Base-by-base conservation (phyloP, 1,140 invertebrate species). In the Orius insidiosus region DNA sequence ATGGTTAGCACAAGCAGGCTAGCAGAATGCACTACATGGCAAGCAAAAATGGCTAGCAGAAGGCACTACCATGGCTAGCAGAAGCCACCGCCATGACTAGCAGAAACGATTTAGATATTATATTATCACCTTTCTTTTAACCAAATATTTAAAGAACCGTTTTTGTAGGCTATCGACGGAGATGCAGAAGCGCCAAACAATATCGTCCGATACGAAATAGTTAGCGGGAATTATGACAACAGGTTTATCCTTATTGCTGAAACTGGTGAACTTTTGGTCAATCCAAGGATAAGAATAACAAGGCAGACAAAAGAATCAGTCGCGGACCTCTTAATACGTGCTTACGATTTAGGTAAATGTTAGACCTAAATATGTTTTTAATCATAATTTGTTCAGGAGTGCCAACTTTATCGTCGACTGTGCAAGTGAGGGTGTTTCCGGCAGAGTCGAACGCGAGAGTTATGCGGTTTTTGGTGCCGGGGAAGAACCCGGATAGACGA, bases 121-220 rank as follows among this genome's bases (percentile, higher is more conserved):
- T n/a, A n/a, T n/a, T n/a, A n/a, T n/a, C n/a, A n/a, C n/a, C n/a
- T n/a, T n/a, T n/a, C n/a, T n/a, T n/a, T n/a, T n/a, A n/a, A n/a
- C n/a, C n/a, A n/a, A n/a, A n/a, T n/a, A n/a, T n/a, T n/a, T n/a
- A n/a, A n/a, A n/a, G n/a, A n/a, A 43, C 30, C n/a, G 19, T 35
- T 50, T 52, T 45, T 55, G 32, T 52, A 74, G 72, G 86, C 86
- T 42, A 67, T 72, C 38, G 86, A 92, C 62, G 74, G 72, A 50
- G 86, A 92, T 57, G 74, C 80, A 8, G 80, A 81, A 41, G 63
- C 77, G n/a, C 83, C 85, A 3, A 92, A 92, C 62, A 89, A 87
- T 61, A 68, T 78, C 56, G 72, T 92, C 9, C 72, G 76, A 55
- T 90, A 89, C 61, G 83, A 87, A 67, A 69, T 90, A 34, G 71